These are phyloP conservation scores for Andrena flavipes DNA, from an alignment of 2,888 invertebrate genomes.

Conservation along the genomic window DNA sequence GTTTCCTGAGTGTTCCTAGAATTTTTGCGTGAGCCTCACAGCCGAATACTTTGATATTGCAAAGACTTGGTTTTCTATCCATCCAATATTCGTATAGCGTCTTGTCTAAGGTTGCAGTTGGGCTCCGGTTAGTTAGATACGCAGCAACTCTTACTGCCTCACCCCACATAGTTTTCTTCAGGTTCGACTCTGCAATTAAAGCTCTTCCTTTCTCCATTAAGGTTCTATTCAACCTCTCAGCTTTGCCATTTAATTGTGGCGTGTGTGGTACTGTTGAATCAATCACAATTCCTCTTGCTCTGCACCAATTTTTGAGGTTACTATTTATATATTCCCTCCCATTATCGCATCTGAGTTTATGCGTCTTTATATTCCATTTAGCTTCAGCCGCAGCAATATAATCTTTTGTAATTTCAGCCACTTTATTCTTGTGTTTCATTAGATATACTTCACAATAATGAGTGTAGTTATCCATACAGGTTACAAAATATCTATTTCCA, in stretches of 20 bases:
- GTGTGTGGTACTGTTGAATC: no score
- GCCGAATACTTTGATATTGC: background rate
- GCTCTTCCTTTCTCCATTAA: background rate
- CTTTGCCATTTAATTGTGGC: no score
- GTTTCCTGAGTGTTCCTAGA: background rate
- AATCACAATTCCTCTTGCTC: background rate
- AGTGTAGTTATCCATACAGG: no score
- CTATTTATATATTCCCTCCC: background rate
- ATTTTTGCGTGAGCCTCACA: background rate
- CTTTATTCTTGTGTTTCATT: no score
- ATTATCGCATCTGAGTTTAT: no score
- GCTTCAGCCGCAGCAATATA: no score
- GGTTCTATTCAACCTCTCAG: background rate
- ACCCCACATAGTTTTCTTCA: background rate
- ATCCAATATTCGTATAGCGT: background rate
- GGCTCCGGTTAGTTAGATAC: background rate
- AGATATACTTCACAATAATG: no score
- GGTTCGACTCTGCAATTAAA: background rate
- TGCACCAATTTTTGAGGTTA: conserved; percentile 3
- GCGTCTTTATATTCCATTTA: no score
- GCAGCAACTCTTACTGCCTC: background rate
- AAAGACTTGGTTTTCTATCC: background rate
- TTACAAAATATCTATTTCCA: no score
- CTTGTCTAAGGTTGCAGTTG: background rate
- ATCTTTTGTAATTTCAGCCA: no score